Base-by-base conservation (phyloP, 1,140 invertebrate genomes). In the Lysiphlebus fabarum region DNA sequence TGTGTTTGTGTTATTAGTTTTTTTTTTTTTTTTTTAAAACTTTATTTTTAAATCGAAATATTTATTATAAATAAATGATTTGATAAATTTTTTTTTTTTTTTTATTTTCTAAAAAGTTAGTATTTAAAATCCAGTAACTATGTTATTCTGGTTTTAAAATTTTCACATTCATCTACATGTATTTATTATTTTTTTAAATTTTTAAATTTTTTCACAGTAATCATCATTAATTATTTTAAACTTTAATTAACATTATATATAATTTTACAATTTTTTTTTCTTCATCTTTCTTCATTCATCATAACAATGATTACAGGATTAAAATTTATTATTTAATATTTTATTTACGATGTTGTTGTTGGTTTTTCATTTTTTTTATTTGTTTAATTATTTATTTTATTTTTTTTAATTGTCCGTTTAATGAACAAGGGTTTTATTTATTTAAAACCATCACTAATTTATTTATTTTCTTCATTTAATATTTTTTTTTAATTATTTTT, bases 241-340 rank as follows among this genome's bases (percentile, higher is more conserved):
- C 66, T 65, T 66, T 66, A 67, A 67, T 70, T 70, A 69, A 70
- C 65, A 71, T 70, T 71, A 71, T 70, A 71, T 75, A 75, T 74
- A 74, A 71, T 70, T 69, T 73, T 77, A 71, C 70, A 74, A 49
- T 65, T 68, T 56, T 65, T 50, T 63, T 53, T 45, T 45, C 17
- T 40, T 53, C n/a, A n/a, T n/a, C n/a, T n/a, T n/a, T n/a, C n/a
- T 53, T 45, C 33, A 11, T 49, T 55, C 17, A n/a, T 49, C 55
- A 53, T 51, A 17, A 49, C 56, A 58, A 53, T 63, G 57, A 33
- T 59, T 26, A 53, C 12, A n/a, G 17, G 26, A 56, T 7, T 55
- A 17, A 11, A 51, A 47, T 40, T 43, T 58, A 7, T 26, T 58
- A 42, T 41, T 41, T 41, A 49, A 43, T 58, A 56, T 56, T 45